A percentile compares a stretch with the other conserved stretches of the same genome.
Conservation (phyloP, 1,140 invertebrate species). For the Idris sp. region DNA sequence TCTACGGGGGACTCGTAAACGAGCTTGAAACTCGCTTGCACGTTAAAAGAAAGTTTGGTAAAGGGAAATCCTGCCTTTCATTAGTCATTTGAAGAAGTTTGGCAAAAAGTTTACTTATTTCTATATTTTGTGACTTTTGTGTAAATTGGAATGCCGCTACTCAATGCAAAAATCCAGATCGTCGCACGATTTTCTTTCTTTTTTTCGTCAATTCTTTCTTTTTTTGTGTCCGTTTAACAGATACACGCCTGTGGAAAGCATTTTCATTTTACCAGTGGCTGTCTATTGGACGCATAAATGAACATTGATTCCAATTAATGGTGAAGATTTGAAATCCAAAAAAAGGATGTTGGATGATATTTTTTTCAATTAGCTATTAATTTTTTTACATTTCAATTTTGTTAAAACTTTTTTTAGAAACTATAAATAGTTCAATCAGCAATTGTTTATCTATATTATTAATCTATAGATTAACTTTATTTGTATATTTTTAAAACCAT, state of each 20-base stretch:
- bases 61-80: constrained; percentile 61
- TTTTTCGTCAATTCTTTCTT: not conserved
- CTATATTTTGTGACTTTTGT: constrained; percentile 58
- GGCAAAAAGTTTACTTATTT: constrained; percentile 60
- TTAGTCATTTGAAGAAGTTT: constrained; percentile 61
- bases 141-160: constrained; percentile 39
- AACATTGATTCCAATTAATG: constrained; percentile 50
- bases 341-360: constrained; percentile 17
- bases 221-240: constrained; percentile 18
- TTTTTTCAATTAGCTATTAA: constrained; percentile 34
- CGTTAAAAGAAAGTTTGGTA: constrained; percentile 63
- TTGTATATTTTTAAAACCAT: no score
- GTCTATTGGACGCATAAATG: constrained; percentile 49
- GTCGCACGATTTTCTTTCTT: constrained; percentile 14
- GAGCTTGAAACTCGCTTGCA: constrained; percentile 60
- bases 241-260: constrained; percentile 10
- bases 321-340: constrained; percentile 15
- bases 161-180: constrained; percentile 23
- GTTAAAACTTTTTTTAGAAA: no score
- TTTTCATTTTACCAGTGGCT: constrained; percentile 28
- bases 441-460: no score
- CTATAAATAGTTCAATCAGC: no score
- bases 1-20: constrained; percentile 60
- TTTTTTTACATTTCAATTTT: no score
- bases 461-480: no score